A percentile compares a stretch with the other conserved stretches of the same genome.
Conservation (phyloP, 1,140 invertebrate species). For the Orius insidiosus region DNA sequence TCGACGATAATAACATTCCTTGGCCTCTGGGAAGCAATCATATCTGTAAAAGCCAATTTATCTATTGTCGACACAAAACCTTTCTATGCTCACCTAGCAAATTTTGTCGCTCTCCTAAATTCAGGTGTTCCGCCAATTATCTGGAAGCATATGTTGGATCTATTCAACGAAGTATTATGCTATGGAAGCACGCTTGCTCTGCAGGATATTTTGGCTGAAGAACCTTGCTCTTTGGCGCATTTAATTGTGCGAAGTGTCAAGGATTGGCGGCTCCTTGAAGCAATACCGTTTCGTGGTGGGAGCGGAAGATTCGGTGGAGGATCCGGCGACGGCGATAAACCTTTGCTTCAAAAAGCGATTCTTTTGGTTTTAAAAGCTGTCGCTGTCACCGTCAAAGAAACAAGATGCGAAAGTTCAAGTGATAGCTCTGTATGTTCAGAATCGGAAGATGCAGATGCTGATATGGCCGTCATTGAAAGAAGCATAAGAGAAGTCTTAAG, state of each 20-base stretch:
- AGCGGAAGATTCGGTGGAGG: slow-evolving; percentile 33
- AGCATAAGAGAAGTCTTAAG: slow-evolving; percentile 62
- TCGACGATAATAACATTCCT: slow-evolving; percentile 55
- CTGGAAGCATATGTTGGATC: slow-evolving; percentile 63
- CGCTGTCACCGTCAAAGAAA: slow-evolving; percentile 77
- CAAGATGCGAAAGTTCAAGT: slow-evolving; percentile 65
- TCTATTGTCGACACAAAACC: slow-evolving; percentile 75
- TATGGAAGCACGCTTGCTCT: slow-evolving; percentile 75
- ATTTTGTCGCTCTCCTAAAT: slow-evolving; percentile 55
- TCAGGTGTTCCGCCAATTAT: slow-evolving; percentile 56
- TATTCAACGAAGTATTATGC: slow-evolving; percentile 76
- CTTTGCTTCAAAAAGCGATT: slow-evolving; percentile 67
- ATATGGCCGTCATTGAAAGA: slow-evolving; percentile 71
- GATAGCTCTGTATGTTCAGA: slow-evolving; percentile 56
- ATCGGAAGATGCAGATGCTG: slow-evolving; percentile 67
- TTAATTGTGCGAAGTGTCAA: slow-evolving; percentile 68
- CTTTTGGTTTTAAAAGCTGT: slow-evolving; percentile 71
- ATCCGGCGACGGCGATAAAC: slow-evolving; percentile 33
- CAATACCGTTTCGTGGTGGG: slow-evolving; percentile 37
- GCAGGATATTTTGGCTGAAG: slow-evolving; percentile 68
- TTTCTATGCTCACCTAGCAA: slow-evolving; percentile 68
- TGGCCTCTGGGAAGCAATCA: slow-evolving; percentile 74
- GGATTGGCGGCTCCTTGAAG: slow-evolving; percentile 58
- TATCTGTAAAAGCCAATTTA: slow-evolving; percentile 76
- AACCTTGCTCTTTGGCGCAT: slow-evolving; percentile 69